These are phyloP conservation scores for Poecilia velifera DNA, from an alignment of 2,797 vertebrate species.

Conservation along the genomic window DNA sequence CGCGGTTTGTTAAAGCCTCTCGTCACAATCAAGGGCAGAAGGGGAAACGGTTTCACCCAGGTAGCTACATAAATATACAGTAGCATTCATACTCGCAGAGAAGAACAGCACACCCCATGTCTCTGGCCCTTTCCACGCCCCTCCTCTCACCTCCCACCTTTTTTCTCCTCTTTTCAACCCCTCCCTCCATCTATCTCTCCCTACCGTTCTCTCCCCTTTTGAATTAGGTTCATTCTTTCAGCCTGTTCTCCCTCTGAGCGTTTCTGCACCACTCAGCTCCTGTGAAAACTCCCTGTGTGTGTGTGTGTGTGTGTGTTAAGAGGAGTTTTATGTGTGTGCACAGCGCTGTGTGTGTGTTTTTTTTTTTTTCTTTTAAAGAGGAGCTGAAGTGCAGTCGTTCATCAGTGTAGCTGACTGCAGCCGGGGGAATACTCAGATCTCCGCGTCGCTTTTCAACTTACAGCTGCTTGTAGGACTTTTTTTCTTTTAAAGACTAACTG, in stretches of 20 bases:
- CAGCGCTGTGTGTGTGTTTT: slow-evolving; percentile 57
- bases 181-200: slow-evolving; percentile 47
- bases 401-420: slow-evolving; percentile 64
- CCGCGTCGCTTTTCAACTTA: slow-evolving; percentile 52
- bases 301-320: slow-evolving; percentile 62
- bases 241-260: slow-evolving; percentile 73
- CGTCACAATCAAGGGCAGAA: slow-evolving; percentile 13
- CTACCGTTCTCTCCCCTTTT: slow-evolving; percentile 51
- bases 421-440: slow-evolving; percentile 62
- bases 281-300: slow-evolving; percentile 47
- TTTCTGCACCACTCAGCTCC: slow-evolving; percentile 63
- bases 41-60: not conserved
- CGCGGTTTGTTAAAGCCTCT: slow-evolving; percentile 1
- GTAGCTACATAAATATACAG: slow-evolving; percentile 20
- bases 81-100: slow-evolving; percentile 17
- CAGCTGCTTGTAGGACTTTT: slow-evolving; percentile 45
- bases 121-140: slow-evolving; percentile 62
- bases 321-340: slow-evolving; percentile 65
- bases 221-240: slow-evolving; percentile 82
- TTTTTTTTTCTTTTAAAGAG: slow-evolving; percentile 67
- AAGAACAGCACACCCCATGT: slow-evolving; percentile 28
- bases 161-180: slow-evolving; percentile 53
- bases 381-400: slow-evolving; percentile 72
- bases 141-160: slow-evolving; percentile 68
- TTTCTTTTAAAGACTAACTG: slow-evolving; percentile 28